Conservation (phyloP, 2,113 vertebrate genomes). For the Odocoileus hemionus region DNA sequence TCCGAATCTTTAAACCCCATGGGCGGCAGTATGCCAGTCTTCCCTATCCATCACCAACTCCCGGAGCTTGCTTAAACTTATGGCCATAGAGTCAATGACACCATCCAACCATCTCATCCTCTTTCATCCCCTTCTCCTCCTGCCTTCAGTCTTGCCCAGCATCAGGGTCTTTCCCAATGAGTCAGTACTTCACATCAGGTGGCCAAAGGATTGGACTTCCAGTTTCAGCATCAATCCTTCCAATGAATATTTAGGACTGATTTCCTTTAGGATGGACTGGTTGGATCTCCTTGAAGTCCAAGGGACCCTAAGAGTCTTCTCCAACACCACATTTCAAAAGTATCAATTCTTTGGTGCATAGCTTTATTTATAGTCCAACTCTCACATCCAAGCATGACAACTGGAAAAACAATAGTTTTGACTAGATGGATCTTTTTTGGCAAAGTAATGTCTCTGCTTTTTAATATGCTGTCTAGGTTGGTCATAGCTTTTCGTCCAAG, state of each 20-base stretch:
- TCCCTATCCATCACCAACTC: not conserved
- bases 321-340: not conserved
- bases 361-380: not conserved
- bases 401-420: not conserved
- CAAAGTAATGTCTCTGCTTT: not conserved
- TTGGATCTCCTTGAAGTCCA: not conserved
- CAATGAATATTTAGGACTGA: not conserved
- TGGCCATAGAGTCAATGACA: not conserved
- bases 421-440: not conserved
- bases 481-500: not conserved
- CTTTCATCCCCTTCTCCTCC: accelerated
- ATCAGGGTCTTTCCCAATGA: not conserved
- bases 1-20: not conserved
- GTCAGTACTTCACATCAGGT: not conserved
- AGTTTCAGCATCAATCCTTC: not conserved
- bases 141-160: not conserved
- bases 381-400: not conserved
- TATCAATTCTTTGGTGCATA: not conserved
- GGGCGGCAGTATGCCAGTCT: not conserved
- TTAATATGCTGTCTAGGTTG: not conserved
- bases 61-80: not conserved
- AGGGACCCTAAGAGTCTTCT: not conserved
- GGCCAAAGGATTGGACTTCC: not conserved
- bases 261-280: not conserved
- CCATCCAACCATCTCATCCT: not conserved